Base-by-base conservation (phyloP, 2,113 vertebrate species). In the Pseudorasbora parva region DNA sequence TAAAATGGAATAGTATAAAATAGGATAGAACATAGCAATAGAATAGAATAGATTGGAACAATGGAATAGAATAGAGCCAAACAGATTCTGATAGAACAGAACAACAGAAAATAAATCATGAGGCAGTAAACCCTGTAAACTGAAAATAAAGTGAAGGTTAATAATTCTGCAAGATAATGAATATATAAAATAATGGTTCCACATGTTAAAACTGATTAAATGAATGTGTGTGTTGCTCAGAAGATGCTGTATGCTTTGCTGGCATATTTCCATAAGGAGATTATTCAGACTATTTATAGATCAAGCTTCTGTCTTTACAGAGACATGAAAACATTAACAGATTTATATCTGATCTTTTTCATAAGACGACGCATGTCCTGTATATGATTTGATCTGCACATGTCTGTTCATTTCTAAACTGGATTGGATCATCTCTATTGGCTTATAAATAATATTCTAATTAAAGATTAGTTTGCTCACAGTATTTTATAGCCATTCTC, bases 271-370 rank as follows among this genome's bases (percentile, higher is more conserved):
- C 41, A n/a, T 60, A 78, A 78, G 5, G 1, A 59, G 56, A 60
- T 60, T 43, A 60, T 57, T 77, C 27, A 1, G 19, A 33, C 74
- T 77, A 37, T 78, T 43, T 59, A 60, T 78, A 60, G 11, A 78
- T 57, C 33, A 15, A 23, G 33, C 19, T 59, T 41, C 51, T n/a
- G 30, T 77, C 17, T 51, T 54, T 51, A 15, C 43, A 51, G 5
- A 30, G 11, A 2, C 23, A 74, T 51, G 4, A 37, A 10, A 1
- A 11, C 14, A 47, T 41, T 0, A 25, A 2, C 69, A 49, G n/a
- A 19, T 37, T 66, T 66, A 66, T 66, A 41, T 69, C 64, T 17
- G 64, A 37, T 69, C 1, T 69, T 19, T 69, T 41, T 37, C 57
- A 23, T 25, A 2, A 25, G n/a, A 59, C 23, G n/a, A 59, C 23